phyloP scores from a whole-genome alignment of 2,888 invertebrate genomes.

The Anagyrus pseudococci region DNA sequence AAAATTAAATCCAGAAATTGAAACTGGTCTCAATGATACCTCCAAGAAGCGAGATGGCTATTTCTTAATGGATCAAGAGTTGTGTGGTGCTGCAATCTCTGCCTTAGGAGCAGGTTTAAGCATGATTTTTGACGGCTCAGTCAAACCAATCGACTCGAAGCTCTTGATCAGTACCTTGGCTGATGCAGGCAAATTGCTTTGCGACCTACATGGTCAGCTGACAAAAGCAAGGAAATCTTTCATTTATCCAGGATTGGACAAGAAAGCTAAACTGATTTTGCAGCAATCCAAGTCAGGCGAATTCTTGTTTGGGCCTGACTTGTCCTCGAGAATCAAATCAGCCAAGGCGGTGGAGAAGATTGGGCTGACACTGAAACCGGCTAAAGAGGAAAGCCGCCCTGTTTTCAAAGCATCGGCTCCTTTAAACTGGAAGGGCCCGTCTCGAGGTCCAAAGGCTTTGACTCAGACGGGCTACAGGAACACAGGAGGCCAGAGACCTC shows the following conservation, averaged over 20 bases:
- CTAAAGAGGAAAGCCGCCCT: too few relatives aligned
- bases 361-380: too few relatives aligned
- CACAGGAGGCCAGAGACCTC: too few relatives aligned
- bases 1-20: slow-evolving; percentile 32
- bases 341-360: slow-evolving; percentile 34
- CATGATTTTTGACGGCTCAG: not conserved
- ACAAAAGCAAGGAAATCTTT: slow-evolving; percentile 27
- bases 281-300: slow-evolving; percentile 27
- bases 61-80: slow-evolving; percentile 26
- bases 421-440: too few relatives aligned
- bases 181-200: slow-evolving; percentile 28
- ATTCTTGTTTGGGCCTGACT: slow-evolving; percentile 37
- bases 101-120: not conserved
- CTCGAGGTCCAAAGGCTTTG: too few relatives aligned
- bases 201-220: slow-evolving; percentile 27
- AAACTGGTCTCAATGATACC: slow-evolving; percentile 24
- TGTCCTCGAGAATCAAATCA: slow-evolving; percentile 37
- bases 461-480: too few relatives aligned
- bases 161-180: not conserved
- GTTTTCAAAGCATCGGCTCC: too few relatives aligned
- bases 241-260: slow-evolving; percentile 33
- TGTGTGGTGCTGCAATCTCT: slow-evolving; percentile 14
- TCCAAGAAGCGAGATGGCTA: slow-evolving; percentile 32
- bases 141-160: not conserved
- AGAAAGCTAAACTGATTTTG: slow-evolving; percentile 29